These are phyloP conservation scores for Pituophis catenifer DNA, from an alignment of 2,113 vertebrate genomes.

Conservation along the genomic window DNA sequence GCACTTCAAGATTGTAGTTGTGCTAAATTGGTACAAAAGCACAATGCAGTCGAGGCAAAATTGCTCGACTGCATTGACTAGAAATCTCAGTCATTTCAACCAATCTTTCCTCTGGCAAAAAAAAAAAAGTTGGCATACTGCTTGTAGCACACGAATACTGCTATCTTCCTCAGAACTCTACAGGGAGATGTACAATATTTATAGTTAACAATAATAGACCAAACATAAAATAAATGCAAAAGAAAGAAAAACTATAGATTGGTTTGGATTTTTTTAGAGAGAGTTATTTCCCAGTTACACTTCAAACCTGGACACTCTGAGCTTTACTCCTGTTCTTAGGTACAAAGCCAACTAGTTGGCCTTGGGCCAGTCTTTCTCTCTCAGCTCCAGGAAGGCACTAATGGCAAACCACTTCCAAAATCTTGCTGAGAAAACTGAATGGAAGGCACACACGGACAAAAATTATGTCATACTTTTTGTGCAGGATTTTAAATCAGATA, in stretches of 20 bases:
- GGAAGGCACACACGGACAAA: neutral
- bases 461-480: neutral
- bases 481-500: neutral
- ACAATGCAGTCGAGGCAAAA: constrained; percentile 40
- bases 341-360: neutral
- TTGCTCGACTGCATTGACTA: constrained; percentile 45
- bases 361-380: neutral
- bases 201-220: neutral
- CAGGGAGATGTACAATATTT: constrained; percentile 27
- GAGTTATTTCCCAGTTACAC: neutral
- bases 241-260: neutral
- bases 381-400: neutral
- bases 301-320: neutral
- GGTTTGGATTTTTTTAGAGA: neutral
- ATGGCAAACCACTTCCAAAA: neutral
- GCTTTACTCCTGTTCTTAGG: neutral
- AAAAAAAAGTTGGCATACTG: constrained; percentile 41
- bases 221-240: constrained; percentile 24
- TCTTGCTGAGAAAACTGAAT: neutral
- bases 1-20: constrained; percentile 44
- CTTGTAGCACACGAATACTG: constrained; percentile 51
- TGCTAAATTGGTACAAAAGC: constrained; percentile 45
- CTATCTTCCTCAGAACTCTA: constrained; percentile 37
- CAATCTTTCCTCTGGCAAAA: constrained; percentile 43
- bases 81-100: constrained; percentile 50